Base-by-base conservation (phyloP, 2,888 invertebrate species). In the Cyaniris semiargus region DNA sequence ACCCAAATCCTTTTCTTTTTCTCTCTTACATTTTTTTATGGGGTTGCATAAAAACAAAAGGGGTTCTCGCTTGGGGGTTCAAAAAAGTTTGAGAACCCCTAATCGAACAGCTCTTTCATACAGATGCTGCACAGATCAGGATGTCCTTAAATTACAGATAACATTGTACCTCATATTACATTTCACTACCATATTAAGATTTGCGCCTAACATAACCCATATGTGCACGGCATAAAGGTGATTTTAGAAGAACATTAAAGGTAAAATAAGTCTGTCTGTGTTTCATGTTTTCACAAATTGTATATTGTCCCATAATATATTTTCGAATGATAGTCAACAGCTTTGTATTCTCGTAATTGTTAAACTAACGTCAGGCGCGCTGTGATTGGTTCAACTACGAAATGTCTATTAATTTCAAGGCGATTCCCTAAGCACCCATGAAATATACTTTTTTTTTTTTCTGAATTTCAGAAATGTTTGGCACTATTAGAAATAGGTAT, bases 71-170 rank as follows among this genome's bases (percentile, higher is more conserved):
- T 53, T 53, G 53, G 53, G 53, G 53, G 53, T 53, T 18, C 18
- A 18, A 53, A 53, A 53, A 18, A 18, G 18, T 53, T 53, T 53
- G 18, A 53, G 53, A 53, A 15, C 4, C 18, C 4, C 53, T 53
- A 5, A 18, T 44, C 44, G 44, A 58, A 21, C 4, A 23, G 60
- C 60, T 60, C 60, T 23, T 60, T 60, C 60, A 23, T 13, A 60
- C 60, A 13, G 8, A 58, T 60, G 60, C 60, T 60, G 23, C 60
- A 60, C 23, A 23, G 23, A 3, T 60, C 60, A 60, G 60, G 60
- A 60, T 60, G 60, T 60, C 60, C 60, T 23, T 21, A 60, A 60
- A 60, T 13, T 60, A 60, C 60, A 23, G 60, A 23, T 23, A 60
- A 23, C 23, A 10, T 60, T 60, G 60, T 23, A 21, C 23, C 23